Evolutionary conservation across 1,140 invertebrate species (phyloP).

Genomic region (Battus philenor): DNA sequence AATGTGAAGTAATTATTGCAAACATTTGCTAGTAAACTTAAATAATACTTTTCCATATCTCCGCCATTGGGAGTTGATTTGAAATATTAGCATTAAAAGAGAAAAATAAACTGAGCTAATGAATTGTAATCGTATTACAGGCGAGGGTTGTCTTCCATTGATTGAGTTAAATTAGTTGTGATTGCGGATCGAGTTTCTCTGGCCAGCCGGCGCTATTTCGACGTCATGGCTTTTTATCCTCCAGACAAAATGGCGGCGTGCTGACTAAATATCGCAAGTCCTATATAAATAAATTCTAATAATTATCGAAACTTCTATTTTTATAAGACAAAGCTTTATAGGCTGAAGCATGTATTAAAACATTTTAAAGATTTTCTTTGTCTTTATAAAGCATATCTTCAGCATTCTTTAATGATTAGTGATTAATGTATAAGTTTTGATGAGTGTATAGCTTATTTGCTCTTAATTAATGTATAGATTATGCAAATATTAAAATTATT

Average conservation of each 20-base stretch:
- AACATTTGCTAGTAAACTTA: too few species aligned
- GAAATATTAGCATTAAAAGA: slow-evolving; percentile 1
- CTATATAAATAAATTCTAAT: too few species aligned
- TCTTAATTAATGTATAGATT: too few species aligned
- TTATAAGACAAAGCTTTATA: too few species aligned
- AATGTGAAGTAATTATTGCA: slow-evolving; percentile 32
- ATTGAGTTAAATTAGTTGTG: slow-evolving; percentile 52
- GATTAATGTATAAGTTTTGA: too few species aligned
- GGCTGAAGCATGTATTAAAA: neutral
- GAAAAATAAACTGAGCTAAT: slow-evolving; percentile 23
- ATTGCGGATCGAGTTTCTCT: slow-evolving; percentile 50
- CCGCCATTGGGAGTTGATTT: slow-evolving; percentile 16
- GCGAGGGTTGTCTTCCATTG: slow-evolving; percentile 32
- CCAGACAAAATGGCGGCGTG: slow-evolving; percentile 27
- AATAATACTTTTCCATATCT: too few species aligned
- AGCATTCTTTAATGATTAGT: too few species aligned
- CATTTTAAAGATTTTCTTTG: too few species aligned
- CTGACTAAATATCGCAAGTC: slow-evolving; percentile 2
- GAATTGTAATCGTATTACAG: slow-evolving; percentile 37
- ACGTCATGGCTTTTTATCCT: slow-evolving; percentile 22
- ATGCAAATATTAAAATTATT: too few species aligned
- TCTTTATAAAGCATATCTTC: too few species aligned
- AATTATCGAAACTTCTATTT: too few species aligned
- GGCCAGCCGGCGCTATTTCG: slow-evolving; percentile 30
- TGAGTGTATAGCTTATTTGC: too few species aligned